Conservation (phyloP, 2,888 invertebrate species). For the Agrochola litura region DNA sequence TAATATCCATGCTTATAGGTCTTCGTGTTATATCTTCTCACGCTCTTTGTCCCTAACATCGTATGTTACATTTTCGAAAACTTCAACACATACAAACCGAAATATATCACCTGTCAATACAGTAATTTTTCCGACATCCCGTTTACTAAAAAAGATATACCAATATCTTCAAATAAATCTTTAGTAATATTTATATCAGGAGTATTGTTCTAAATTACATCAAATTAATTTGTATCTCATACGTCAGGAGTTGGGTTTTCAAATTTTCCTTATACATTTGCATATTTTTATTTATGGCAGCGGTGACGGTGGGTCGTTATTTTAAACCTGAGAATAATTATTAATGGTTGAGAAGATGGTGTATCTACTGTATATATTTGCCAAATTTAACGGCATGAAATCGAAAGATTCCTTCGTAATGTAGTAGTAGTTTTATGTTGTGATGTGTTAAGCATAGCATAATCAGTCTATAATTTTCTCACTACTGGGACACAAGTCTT, state of each 20-base stretch:
- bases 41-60: not conserved
- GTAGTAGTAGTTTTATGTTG: not conserved
- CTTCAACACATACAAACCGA: slow-evolving; percentile 4
- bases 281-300: slow-evolving; percentile 55
- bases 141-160: slow-evolving; percentile 23
- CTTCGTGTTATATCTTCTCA: not conserved
- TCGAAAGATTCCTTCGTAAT: not conserved
- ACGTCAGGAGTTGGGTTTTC: slow-evolving; percentile 37
- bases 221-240: slow-evolving; percentile 46
- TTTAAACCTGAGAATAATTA: slow-evolving; percentile 9
- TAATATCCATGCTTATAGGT: not conserved
- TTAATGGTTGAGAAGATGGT: slow-evolving; percentile 17
- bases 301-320: slow-evolving; percentile 25
- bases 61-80: not conserved
- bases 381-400: slow-evolving; percentile 8
- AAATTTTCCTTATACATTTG: slow-evolving; percentile 55
- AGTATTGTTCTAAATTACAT: slow-evolving; percentile 46
- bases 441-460: not conserved
- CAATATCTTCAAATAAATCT: slow-evolving; percentile 39
- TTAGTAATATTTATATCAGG: slow-evolving; percentile 25
- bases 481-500: not conserved
- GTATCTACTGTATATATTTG: not conserved
- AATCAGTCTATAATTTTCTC: not conserved
- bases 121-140: slow-evolving; percentile 19
- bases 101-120: slow-evolving; percentile 36